Evolutionary conservation across 1,140 invertebrate species (phyloP).

Genomic region (Dufourea novaeangliae): DNA sequence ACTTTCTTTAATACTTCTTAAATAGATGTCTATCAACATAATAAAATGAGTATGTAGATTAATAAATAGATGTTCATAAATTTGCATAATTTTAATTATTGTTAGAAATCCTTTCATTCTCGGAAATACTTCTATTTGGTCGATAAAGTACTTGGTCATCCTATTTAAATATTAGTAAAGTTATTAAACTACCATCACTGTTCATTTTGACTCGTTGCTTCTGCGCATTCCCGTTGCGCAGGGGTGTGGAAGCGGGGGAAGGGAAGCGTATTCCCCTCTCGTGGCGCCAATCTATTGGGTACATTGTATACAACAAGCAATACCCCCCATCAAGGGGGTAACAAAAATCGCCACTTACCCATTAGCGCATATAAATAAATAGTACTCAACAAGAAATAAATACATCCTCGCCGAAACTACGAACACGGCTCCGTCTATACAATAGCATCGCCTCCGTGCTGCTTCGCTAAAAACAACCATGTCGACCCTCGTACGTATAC

Average conservation of each 20-base stretch:
- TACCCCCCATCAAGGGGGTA: too few species aligned
- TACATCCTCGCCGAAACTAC: conserved; percentile 34
- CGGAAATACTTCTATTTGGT: not conserved
- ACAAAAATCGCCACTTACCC: not conserved
- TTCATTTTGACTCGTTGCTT: not conserved
- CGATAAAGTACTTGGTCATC: not conserved
- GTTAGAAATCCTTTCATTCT: not conserved
- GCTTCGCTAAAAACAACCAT: not conserved
- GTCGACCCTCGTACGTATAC: not conserved
- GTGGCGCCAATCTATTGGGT: not conserved
- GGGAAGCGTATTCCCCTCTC: not conserved
- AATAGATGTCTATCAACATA: not conserved
- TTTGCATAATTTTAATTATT: not conserved
- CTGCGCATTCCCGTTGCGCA: not conserved
- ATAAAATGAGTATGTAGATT: not conserved
- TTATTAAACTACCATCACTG: not conserved
- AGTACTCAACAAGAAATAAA: conserved; percentile 54
- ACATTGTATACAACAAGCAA: not conserved
- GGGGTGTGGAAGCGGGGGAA: not conserved
- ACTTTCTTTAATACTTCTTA: not conserved
- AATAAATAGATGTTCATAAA: not conserved
- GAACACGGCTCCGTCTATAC: conserved; percentile 8
- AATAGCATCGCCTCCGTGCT: not conserved
- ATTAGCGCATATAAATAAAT: conserved; percentile 50
- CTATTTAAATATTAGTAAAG: not conserved